Conservation (phyloP, 2,888 invertebrate genomes). For the Poecilus cupreus region DNA sequence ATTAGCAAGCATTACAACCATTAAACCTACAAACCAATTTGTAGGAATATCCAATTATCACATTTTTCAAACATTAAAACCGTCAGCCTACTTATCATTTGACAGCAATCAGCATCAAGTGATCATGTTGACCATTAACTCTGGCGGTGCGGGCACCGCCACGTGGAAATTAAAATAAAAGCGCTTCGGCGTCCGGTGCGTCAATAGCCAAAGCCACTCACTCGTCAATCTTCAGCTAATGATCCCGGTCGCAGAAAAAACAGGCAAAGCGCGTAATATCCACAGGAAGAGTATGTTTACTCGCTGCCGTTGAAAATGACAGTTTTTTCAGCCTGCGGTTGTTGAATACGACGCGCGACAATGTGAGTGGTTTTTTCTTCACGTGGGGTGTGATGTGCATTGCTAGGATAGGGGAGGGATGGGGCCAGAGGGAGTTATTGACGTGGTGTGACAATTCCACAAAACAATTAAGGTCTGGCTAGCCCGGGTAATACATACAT, state of each 20-base stretch:
- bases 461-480: conserved; percentile 55
- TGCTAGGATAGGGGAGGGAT: not conserved
- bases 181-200: conserved; percentile 12
- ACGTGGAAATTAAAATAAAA: conserved; percentile 35
- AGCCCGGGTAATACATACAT: conserved; percentile 17
- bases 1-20: not conserved
- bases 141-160: not conserved
- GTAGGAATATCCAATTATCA: not conserved
- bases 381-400: not conserved
- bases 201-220: not conserved
- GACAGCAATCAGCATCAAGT: conserved; percentile 25
- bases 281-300: conserved; percentile 56
- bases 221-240: conserved; percentile 16
- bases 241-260: conserved; percentile 9
- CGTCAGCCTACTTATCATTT: not conserved
- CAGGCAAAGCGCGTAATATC: not conserved
- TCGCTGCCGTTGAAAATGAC: conserved; percentile 51
- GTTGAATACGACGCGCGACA: conserved; percentile 37
- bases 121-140: not conserved
- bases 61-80: not conserved
- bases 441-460: conserved; percentile 59
- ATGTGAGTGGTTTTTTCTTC: conserved; percentile 24
- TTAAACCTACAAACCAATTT: conserved; percentile 10
- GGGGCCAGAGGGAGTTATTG: conserved; percentile 40
- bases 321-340: conserved; percentile 30